phyloP scores from a whole-genome alignment of 1,140 invertebrate species.

The Drosophila kikkawai region DNA sequence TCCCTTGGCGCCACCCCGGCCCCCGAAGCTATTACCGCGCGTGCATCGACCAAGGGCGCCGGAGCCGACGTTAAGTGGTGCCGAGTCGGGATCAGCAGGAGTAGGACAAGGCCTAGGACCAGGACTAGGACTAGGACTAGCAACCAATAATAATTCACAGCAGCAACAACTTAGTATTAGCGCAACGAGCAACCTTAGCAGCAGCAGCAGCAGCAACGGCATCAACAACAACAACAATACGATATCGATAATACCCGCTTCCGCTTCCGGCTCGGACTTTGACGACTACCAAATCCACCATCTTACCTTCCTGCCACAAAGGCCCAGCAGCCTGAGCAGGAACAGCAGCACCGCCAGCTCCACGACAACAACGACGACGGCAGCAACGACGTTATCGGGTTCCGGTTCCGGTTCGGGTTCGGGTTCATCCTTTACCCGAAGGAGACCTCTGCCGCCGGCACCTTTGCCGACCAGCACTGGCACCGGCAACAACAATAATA shows the following conservation, averaged over 20 bases:
- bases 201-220: conserved; percentile 3
- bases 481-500: conserved; percentile 70
- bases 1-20: conserved; percentile 88
- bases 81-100: conserved; percentile 47
- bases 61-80: conserved; percentile 85
- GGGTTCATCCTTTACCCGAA: conserved; percentile 64
- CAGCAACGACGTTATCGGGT: conserved; percentile 42
- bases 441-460: conserved; percentile 82
- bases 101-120: conserved; percentile 25
- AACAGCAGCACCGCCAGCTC: conserved; percentile 80
- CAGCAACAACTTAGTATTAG: conserved; percentile 62
- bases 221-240: conserved; percentile 62
- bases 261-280: conserved; percentile 51
- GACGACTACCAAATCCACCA: conserved; percentile 83
- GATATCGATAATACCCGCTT: conserved; percentile 71
- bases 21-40: conserved; percentile 88
- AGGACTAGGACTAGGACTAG: conserved; percentile 10
- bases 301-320: conserved; percentile 79
- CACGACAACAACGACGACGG: conserved; percentile 69
- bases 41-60: conserved; percentile 87
- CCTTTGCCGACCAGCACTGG: conserved; percentile 21
- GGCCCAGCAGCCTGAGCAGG: conserved; percentile 75
- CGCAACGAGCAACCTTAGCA: conserved; percentile 11
- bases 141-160: conserved; percentile 47
- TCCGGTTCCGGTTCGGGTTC: conserved; percentile 54